These are phyloP conservation scores for Phalloptychus januarius DNA, from an alignment of 2,797 vertebrate genomes.

Conservation along the genomic window DNA sequence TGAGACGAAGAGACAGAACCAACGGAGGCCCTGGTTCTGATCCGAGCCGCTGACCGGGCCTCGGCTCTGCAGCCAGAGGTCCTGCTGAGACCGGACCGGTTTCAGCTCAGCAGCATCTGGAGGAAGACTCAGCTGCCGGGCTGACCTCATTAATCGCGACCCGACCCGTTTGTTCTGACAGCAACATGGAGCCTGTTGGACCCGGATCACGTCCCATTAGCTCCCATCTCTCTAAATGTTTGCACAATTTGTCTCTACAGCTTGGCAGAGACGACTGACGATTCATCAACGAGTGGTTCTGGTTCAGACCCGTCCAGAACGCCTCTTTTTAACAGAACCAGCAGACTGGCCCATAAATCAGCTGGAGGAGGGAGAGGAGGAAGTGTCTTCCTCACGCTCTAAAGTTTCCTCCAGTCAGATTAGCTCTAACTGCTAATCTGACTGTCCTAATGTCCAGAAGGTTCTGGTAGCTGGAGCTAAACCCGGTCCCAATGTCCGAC, in stretches of 20 bases:
- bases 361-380: neutral
- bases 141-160: neutral
- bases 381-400: neutral
- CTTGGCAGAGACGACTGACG: neutral
- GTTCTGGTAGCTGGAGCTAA: too few species aligned
- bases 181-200: neutral
- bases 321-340: neutral
- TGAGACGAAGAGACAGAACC: too few species aligned
- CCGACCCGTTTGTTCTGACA: neutral
- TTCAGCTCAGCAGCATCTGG: slow-evolving; percentile 15
- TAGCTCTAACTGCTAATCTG: too few species aligned
- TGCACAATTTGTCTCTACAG: slow-evolving; percentile 2
- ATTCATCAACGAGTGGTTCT: neutral
- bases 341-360: neutral
- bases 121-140: neutral
- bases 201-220: slow-evolving; percentile 2
- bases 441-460: neutral
- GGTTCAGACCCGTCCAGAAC: neutral
- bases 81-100: neutral
- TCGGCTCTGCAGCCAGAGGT: neutral
- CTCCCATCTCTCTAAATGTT: neutral
- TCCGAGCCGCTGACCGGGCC: neutral
- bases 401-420: too few species aligned
- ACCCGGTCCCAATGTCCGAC: too few species aligned
- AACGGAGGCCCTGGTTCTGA: neutral